Conservation (phyloP, 1,140 invertebrate species). For the Nephila pilipes region DNA sequence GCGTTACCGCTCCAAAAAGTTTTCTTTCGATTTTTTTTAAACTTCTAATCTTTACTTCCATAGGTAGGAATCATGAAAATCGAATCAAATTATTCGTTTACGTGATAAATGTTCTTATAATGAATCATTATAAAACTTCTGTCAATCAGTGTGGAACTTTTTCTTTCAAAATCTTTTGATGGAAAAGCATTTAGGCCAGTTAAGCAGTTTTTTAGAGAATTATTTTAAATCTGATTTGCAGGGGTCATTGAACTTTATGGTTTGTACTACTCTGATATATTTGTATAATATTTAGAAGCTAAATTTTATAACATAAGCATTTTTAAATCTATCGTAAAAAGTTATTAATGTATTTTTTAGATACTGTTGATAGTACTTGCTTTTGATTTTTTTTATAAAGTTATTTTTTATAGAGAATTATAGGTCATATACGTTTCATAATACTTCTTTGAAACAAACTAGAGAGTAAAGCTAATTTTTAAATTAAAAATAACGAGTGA, state of each 20-base stretch:
- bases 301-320: neutral
- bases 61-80: slow-evolving; percentile 12
- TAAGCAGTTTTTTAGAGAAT: neutral
- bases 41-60: neutral
- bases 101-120: neutral
- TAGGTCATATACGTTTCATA: no score
- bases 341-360: neutral
- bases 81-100: neutral
- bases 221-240: neutral
- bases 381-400: no score
- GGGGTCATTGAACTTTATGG: neutral
- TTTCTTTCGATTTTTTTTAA: slow-evolving; percentile 25
- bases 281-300: neutral
- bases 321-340: neutral
- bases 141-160: neutral
- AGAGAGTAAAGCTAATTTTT: no score
- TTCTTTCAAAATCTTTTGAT: neutral
- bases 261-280: neutral
- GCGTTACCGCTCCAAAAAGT: slow-evolving; percentile 66
- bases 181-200: neutral
- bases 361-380: no score
- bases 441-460: no score
- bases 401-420: no score
- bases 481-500: no score
- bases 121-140: neutral